Percentiles rank a stretch among this genome's conserved stretches.
Evolutionary conservation across 2,113 vertebrate species (phyloP).

Genomic region (Proteles cristata): DNA sequence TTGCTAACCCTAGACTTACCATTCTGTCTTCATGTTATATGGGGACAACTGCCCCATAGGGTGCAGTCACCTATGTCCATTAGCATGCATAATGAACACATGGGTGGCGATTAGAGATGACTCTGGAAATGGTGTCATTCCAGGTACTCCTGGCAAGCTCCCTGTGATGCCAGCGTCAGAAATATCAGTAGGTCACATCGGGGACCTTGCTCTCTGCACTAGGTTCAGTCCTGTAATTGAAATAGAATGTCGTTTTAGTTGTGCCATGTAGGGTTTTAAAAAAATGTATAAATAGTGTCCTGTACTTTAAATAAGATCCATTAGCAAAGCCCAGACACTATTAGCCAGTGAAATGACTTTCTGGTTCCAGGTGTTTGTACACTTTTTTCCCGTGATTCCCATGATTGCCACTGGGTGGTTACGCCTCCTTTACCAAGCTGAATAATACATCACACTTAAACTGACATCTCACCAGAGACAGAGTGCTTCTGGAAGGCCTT

Average conservation of each 20-base stretch:
- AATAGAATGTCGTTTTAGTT: neutral
- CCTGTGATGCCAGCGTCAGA: neutral
- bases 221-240: conserved; percentile 18
- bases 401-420: conserved; percentile 56
- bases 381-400: neutral
- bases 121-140: neutral
- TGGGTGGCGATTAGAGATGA: neutral
- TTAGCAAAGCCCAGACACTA: neutral
- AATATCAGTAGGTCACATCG: neutral
- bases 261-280: neutral
- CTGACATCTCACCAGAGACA: conserved; percentile 66
- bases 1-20: neutral
- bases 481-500: conserved; percentile 70
- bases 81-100: neutral
- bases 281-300: conserved; percentile 47
- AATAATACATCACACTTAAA: conserved; percentile 71
- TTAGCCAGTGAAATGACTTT: conserved; percentile 57
- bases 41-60: neutral
- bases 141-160: neutral
- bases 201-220: neutral
- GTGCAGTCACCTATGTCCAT: neutral
- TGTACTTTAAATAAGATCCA: conserved; percentile 58
- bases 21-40: neutral
- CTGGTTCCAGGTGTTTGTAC: conserved; percentile 45
- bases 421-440: conserved; percentile 59